Evolutionary conservation across 2,888 invertebrate species (phyloP).

Genomic region (Chaetogeoica ovagalla): DNA sequence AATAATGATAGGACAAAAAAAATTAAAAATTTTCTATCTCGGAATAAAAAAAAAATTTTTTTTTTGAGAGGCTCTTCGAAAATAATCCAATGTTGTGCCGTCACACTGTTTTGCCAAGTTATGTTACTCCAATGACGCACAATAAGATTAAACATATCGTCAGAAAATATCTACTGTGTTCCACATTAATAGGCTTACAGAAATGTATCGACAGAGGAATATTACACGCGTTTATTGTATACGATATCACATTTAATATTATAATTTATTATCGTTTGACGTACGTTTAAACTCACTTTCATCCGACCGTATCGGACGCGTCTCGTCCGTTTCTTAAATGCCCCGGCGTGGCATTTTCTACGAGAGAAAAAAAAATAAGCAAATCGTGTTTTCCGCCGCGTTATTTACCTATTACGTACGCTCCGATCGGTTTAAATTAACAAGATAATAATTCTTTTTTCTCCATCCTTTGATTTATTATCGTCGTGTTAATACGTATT

Average conservation of each 20-base stretch:
- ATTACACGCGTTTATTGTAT: too few species aligned
- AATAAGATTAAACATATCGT: too few species aligned
- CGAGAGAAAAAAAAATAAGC: neutral
- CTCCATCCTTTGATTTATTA: neutral
- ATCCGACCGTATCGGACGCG: neutral
- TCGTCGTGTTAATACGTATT: neutral
- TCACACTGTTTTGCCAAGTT: too few species aligned
- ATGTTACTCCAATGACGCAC: too few species aligned
- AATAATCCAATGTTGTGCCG: too few species aligned
- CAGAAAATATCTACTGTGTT: too few species aligned
- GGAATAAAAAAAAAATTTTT: too few species aligned
- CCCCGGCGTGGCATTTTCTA: neutral
- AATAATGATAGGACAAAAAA: too few species aligned
- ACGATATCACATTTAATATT: neutral
- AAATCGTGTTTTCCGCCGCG: neutral
- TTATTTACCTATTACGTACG: slow-evolving; percentile 19
- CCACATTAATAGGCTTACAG: too few species aligned
- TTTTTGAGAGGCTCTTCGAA: too few species aligned
- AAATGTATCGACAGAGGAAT: too few species aligned
- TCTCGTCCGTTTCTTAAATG: slow-evolving; percentile 7
- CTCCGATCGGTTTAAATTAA: slow-evolving; percentile 9
- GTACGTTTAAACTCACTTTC: neutral
- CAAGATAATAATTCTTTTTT: slow-evolving; percentile 19
- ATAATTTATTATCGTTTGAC: neutral
- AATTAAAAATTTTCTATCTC: too few species aligned